Base-by-base conservation (phyloP, 2,113 vertebrate genomes). In the Erpornis zantholeuca region DNA sequence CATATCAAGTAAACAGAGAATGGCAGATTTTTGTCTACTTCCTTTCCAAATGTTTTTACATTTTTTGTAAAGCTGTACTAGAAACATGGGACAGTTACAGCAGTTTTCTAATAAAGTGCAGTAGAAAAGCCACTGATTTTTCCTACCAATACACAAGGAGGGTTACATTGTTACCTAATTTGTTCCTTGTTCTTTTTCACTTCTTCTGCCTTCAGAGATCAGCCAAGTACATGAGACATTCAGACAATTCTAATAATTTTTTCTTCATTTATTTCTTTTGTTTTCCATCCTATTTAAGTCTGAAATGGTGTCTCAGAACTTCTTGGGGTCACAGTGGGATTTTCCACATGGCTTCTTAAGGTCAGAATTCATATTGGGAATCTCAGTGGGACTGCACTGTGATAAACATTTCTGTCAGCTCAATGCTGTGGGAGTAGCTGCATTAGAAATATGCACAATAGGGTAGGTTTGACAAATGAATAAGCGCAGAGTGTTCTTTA, bases 381-480 rank as follows among this genome's bases (percentile, higher is more conserved):
- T 83, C 72, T 93, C 82, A 75, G 45, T 72, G 56, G 49, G 64
- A n/a, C 25, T 0, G 0, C 29, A 22, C 23, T 45, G 27, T 35
- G 56, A 45, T 61, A 92, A 86, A 25, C 1, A 0, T 56, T 86
- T 94, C 85, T 96, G 57, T 90, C 88, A 93, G 52, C 68, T 63
- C 68, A 45, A 0, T 71, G 57, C 60, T 92, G 91, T 92, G 66
- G 90, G 86, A 81, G 92, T 95, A 90, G n/a, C 60, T 86, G 49
- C 86, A 38, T 90, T 86, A 93, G 69, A 93, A 96, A 95, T 71
- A 75, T 21, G 44, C 89, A 78, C 76, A 93, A 81, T 86, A 84
- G 38, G 31, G 64, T 75, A 73, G 47, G 60, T 56, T 88, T 93
- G 88, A 92, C 80, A 64, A 90, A 94, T 86, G 72, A 94, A 93